phyloP scores from a whole-genome alignment of 2,797 vertebrate genomes.

The Xenopus petersii region DNA sequence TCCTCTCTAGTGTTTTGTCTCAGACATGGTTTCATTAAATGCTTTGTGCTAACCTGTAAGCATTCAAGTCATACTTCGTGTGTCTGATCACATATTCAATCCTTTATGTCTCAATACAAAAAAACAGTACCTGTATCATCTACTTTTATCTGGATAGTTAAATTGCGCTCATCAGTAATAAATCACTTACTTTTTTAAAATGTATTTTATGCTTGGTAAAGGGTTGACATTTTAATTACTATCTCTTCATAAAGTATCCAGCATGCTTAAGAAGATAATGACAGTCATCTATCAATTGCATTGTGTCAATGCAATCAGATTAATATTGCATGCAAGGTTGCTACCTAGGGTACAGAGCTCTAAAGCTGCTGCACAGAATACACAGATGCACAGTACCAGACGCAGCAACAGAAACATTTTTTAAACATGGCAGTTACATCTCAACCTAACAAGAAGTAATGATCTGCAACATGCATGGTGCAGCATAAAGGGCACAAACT shows the following conservation, averaged over 20 bases:
- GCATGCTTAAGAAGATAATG: slow-evolving; percentile 69
- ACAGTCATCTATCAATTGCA: slow-evolving; percentile 68
- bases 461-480: too few relatives aligned
- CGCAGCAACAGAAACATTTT: too few relatives aligned
- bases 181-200: neutral
- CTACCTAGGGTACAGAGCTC: slow-evolving; percentile 48
- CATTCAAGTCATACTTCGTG: slow-evolving; percentile 63
- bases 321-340: slow-evolving; percentile 64
- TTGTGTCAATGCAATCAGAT: slow-evolving; percentile 67
- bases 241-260: slow-evolving; percentile 61
- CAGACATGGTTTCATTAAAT: slow-evolving; percentile 76
- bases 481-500: too few relatives aligned
- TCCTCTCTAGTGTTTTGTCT: slow-evolving; percentile 71
- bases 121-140: slow-evolving; percentile 49
- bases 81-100: slow-evolving; percentile 58
- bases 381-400: slow-evolving; percentile 34
- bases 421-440: too few relatives aligned
- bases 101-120: slow-evolving; percentile 48
- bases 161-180: slow-evolving; percentile 48
- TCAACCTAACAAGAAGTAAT: too few relatives aligned
- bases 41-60: slow-evolving; percentile 74
- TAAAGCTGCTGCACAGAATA: slow-evolving; percentile 27
- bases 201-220: neutral
- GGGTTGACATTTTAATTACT: slow-evolving; percentile 71
- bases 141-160: slow-evolving; percentile 55